A percentile compares a stretch with the other conserved stretches of the same genome.
Conservation (phyloP, 1,140 invertebrate genomes). For the Eriocheir sinensis region DNA sequence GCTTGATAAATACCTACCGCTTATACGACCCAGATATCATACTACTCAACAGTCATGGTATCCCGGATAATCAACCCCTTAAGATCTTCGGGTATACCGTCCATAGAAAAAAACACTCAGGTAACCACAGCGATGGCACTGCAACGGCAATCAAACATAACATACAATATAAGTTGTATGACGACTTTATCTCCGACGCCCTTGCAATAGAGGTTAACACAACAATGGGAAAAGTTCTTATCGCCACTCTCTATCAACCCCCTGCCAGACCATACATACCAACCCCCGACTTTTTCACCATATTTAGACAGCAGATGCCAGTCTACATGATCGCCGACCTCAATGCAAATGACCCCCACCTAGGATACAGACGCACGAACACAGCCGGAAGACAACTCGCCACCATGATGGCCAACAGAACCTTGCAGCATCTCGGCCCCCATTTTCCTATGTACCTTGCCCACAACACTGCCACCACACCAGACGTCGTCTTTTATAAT, state of each 20-base stretch:
- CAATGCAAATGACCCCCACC: neutral
- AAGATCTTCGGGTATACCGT: neutral
- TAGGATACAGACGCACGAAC: neutral
- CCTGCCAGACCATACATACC: neutral
- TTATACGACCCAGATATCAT: neutral
- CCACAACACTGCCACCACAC: neutral
- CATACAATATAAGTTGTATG: neutral
- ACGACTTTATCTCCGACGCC: neutral
- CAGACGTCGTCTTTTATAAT: neutral
- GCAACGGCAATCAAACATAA: neutral
- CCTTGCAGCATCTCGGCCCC: neutral
- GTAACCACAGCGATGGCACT: neutral
- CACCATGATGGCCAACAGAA: neutral
- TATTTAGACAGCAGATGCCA: neutral
- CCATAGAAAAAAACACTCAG: neutral
- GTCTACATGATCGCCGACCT: neutral
- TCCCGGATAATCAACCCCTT: neutral
- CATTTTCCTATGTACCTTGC: neutral
- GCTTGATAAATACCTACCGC: neutral
- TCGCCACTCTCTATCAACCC: conserved; percentile 28
- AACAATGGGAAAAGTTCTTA: neutral
- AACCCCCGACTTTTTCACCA: neutral
- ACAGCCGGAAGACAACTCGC: neutral
- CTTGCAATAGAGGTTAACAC: neutral
- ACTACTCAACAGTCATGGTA: neutral